phyloP scores from a whole-genome alignment of 37 sponge, comb jelly and placozoan species.

The Axinella damicornis region DNA sequence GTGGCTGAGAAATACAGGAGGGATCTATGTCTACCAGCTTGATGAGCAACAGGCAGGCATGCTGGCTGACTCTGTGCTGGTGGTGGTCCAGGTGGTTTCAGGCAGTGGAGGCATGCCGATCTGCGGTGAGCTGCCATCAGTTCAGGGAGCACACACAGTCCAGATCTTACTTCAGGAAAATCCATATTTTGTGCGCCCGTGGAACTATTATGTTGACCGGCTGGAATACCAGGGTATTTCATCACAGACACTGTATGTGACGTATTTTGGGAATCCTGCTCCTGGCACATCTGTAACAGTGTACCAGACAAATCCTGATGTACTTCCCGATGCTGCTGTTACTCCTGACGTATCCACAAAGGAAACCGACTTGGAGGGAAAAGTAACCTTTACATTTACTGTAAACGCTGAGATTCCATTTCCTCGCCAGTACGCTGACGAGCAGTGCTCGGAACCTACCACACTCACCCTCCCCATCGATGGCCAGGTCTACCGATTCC shows the following conservation, averaged over 20 bases:
- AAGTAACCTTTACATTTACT: conserved; percentile 13
- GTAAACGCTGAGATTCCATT: no score
- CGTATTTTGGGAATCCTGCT: conserved; percentile 6
- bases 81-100: no score
- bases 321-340: conserved; percentile 3
- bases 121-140: no score
- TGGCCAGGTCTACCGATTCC: not conserved
- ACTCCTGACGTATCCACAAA: not conserved
- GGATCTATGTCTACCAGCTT: no score
- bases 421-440: no score
- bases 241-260: not conserved
- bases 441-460: not conserved
- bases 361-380: conserved; percentile 14
- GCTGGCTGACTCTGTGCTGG: no score
- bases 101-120: no score
- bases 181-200: conserved; percentile 17
- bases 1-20: no score
- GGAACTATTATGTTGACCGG: conserved; percentile 16
- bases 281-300: not conserved
- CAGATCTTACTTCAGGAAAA: conserved; percentile 8
- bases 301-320: not conserved
- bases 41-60: no score
- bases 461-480: not conserved
- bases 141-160: no score
- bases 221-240: not conserved